A percentile compares a stretch with the other conserved stretches of the same genome.
phyloP scores from a whole-genome alignment of 2,888 invertebrate genomes.

The Macaria notata region DNA sequence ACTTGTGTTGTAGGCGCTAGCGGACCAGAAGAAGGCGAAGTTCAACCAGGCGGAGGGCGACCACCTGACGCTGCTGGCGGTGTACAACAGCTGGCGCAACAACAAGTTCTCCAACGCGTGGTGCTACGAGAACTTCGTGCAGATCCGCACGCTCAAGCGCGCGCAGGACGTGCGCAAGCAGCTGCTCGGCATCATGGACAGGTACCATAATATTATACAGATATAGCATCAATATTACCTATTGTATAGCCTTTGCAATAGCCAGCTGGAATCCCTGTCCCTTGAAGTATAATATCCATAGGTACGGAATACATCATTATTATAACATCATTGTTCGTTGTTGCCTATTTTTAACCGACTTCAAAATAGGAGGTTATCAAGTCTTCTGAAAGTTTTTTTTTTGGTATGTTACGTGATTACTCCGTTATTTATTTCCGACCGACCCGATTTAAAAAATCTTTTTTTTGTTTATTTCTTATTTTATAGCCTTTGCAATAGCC shows the following conservation, averaged over 20 bases:
- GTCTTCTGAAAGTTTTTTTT: too few species aligned
- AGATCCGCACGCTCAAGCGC: slow-evolving; percentile 96
- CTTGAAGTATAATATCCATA: too few species aligned
- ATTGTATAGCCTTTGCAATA: too few species aligned
- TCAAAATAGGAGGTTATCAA: too few species aligned
- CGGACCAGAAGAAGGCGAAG: slow-evolving; percentile 99
- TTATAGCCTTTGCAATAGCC: too few species aligned
- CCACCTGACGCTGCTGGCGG: slow-evolving; percentile 97
- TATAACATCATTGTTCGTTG: too few species aligned
- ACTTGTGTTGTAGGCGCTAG: slow-evolving; percentile 89
- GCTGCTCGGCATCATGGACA: slow-evolving; percentile 97
- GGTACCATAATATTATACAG: slow-evolving; percentile 82
- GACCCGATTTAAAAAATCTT: too few species aligned
- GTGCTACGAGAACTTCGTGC: slow-evolving; percentile 99
- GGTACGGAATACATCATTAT: too few species aligned
- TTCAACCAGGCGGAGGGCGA: slow-evolving; percentile 99
- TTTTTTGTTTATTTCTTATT: too few species aligned
- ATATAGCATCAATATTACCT: too few species aligned
- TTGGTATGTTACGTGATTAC: not conserved
- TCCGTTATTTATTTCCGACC: not conserved
- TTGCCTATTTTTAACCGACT: too few species aligned
- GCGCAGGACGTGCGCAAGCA: slow-evolving; percentile 99
- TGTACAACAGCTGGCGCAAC: slow-evolving; percentile 99
- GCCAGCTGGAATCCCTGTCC: too few species aligned
- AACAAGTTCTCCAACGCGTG: slow-evolving; percentile 99